Percentiles rank a stretch among this genome's conserved stretches.
Conservation (phyloP, 2,797 vertebrate genomes). For the Sciurus carolinensis region DNA sequence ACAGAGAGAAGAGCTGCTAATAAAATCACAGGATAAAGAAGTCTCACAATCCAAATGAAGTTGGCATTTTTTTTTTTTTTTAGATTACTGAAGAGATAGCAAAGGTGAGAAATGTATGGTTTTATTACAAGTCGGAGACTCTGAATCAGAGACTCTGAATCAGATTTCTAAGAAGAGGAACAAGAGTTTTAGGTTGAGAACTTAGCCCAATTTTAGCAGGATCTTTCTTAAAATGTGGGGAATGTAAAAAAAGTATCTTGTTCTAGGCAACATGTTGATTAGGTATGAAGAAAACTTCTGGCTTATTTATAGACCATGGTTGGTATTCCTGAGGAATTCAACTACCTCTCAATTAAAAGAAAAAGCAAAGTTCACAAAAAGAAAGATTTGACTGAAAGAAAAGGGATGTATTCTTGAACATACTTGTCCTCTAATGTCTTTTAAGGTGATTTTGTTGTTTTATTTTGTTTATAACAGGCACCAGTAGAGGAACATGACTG, state of each 20-base stretch:
- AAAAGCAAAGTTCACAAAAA: conserved; percentile 70
- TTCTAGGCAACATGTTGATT: conserved; percentile 77
- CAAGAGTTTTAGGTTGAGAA: conserved; percentile 63
- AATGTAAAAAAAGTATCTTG: conserved; percentile 72
- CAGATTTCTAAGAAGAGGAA: conserved; percentile 76
- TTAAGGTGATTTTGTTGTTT: conserved; percentile 27
- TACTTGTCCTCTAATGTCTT: not conserved
- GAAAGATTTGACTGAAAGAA: conserved; percentile 65
- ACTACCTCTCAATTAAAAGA: conserved; percentile 77
- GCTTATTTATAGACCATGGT: conserved; percentile 78
- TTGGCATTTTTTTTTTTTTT: not conserved
- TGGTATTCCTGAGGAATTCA: conserved; percentile 57
- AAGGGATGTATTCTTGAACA: not conserved
- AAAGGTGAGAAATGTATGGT: not conserved
- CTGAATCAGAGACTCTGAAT: conserved; percentile 66
- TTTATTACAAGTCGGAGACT: conserved; percentile 75
- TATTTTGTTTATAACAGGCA: not conserved
- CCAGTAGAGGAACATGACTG: not conserved
- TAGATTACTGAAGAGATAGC: conserved; percentile 26
- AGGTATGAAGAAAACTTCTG: conserved; percentile 70
- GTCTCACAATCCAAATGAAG: not conserved
- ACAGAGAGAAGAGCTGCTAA: not conserved
- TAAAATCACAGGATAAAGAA: conserved; percentile 24
- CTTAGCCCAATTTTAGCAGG: conserved; percentile 71
- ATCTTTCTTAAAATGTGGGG: conserved; percentile 70